Conservation (phyloP, 2,113 vertebrate genomes). For the Python bivittatus region DNA sequence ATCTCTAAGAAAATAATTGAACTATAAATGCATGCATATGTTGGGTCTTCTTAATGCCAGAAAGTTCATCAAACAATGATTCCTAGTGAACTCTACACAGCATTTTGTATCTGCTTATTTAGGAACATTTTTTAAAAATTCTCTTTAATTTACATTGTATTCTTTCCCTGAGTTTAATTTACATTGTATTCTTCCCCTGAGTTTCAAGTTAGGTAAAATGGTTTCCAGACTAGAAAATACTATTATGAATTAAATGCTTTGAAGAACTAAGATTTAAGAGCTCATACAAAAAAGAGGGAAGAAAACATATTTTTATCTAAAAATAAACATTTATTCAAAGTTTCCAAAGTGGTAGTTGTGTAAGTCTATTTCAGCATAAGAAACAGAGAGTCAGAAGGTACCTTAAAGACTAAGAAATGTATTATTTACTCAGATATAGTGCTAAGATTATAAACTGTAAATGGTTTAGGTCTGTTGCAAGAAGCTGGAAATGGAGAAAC, state of each 20-base stretch:
- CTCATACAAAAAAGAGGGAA: neutral
- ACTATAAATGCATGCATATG: neutral
- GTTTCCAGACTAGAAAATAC: slow-evolving; percentile 5
- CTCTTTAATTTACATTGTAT: neutral
- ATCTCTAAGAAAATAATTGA: neutral
- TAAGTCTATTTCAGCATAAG: neutral
- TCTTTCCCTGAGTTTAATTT: slow-evolving; percentile 27
- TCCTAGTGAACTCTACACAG: slow-evolving; percentile 1
- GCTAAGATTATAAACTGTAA: neutral
- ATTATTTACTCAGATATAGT: neutral
- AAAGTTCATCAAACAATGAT: slow-evolving; percentile 9
- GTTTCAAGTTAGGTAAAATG: neutral
- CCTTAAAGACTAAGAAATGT: neutral
- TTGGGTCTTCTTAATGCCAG: neutral
- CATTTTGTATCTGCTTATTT: slow-evolving; percentile 29
- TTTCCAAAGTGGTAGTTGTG: neutral
- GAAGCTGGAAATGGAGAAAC: slow-evolving; percentile 22
- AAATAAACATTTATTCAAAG: slow-evolving; percentile 28
- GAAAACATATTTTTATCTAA: slow-evolving; percentile 10
- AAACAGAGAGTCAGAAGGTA: neutral
- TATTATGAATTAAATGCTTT: slow-evolving; percentile 4
- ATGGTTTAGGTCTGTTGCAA: slow-evolving; percentile 25
- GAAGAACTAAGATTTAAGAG: neutral
- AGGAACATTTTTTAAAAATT: neutral
- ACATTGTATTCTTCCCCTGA: slow-evolving; percentile 19